These are phyloP conservation scores for Hypomecis atomaria DNA, from an alignment of 2,888 invertebrate species.

Conservation along the genomic window DNA sequence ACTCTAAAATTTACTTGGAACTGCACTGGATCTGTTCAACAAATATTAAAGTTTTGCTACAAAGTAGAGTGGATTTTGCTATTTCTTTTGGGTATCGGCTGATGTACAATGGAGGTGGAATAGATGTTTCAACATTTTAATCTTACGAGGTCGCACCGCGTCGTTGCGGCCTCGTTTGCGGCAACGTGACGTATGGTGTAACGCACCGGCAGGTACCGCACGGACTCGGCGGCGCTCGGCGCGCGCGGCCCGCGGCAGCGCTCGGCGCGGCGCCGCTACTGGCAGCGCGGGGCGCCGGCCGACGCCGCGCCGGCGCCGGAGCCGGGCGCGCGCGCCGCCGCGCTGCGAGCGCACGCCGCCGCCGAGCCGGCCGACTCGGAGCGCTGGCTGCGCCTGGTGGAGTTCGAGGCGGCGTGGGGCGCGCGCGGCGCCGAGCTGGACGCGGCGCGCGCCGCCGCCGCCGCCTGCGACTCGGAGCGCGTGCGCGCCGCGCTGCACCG, in stretches of 20 bases:
- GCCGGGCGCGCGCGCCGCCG: constrained; percentile 14
- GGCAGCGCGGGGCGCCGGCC: constrained; percentile 34
- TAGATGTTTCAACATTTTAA: too few species aligned
- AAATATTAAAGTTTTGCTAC: too few species aligned
- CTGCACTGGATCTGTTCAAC: too few species aligned
- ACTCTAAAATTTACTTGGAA: too few species aligned
- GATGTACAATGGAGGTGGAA: too few species aligned
- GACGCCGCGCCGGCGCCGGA: constrained; percentile 23
- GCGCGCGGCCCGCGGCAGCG: constrained; percentile 26
- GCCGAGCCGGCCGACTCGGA: constrained; percentile 55
- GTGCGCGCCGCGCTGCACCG: constrained; percentile 47
- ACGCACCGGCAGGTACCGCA: constrained; percentile 14
- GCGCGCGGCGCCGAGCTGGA: constrained; percentile 42
- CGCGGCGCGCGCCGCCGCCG: constrained; percentile 40
- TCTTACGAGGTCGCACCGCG: too few species aligned
- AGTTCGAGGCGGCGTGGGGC: constrained; percentile 50
- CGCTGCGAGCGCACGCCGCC: constrained; percentile 52
- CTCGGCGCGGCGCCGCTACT: constrained; percentile 19
- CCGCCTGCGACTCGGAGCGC: constrained; percentile 20
- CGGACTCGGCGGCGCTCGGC: constrained; percentile 29
- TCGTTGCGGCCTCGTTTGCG: too few species aligned
- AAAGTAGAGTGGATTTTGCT: too few species aligned
- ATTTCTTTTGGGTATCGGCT: too few species aligned
- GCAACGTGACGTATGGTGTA: too few species aligned
- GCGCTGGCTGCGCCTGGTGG: constrained; percentile 59